phyloP scores from a whole-genome alignment of 1,140 invertebrate species.

The Phymastichus coffea region DNA sequence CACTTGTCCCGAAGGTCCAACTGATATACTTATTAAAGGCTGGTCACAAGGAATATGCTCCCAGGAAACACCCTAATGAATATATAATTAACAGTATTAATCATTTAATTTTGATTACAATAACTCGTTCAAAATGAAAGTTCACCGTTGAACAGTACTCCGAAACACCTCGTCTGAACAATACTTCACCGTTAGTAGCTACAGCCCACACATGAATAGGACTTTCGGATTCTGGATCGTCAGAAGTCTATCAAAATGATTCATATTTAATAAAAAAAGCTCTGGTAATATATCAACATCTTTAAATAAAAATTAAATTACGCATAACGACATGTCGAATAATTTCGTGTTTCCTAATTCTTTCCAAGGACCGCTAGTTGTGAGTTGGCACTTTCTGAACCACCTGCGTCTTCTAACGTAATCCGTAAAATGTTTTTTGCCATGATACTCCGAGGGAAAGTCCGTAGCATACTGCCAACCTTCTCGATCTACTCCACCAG shows the following conservation, averaged over 20 bases:
- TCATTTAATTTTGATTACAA: neutral
- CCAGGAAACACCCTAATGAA: conserved; percentile 70
- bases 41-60: conserved; percentile 77
- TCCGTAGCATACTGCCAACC: conserved; percentile 95
- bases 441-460: conserved; percentile 84
- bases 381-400: conserved; percentile 79
- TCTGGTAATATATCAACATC: neutral
- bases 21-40: conserved; percentile 71
- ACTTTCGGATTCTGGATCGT: conserved; percentile 48
- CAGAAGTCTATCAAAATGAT: conserved; percentile 34
- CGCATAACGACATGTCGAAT: conserved; percentile 76
- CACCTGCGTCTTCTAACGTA: conserved; percentile 83
- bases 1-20: conserved; percentile 67
- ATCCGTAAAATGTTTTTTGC: conserved; percentile 82
- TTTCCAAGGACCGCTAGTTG: conserved; percentile 84
- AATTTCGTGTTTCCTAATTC: conserved; percentile 82
- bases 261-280: conserved; percentile 13
- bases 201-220: conserved; percentile 75
- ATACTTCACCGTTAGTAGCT: conserved; percentile 77
- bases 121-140: neutral
- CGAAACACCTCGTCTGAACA: conserved; percentile 76
- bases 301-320: conserved; percentile 40
- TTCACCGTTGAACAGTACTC: conserved; percentile 65
- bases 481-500: conserved; percentile 84
- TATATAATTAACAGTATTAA: conserved; percentile 5